Conservation (phyloP, 2,113 vertebrate species). For the Machaerirhynchus nigripectus region DNA sequence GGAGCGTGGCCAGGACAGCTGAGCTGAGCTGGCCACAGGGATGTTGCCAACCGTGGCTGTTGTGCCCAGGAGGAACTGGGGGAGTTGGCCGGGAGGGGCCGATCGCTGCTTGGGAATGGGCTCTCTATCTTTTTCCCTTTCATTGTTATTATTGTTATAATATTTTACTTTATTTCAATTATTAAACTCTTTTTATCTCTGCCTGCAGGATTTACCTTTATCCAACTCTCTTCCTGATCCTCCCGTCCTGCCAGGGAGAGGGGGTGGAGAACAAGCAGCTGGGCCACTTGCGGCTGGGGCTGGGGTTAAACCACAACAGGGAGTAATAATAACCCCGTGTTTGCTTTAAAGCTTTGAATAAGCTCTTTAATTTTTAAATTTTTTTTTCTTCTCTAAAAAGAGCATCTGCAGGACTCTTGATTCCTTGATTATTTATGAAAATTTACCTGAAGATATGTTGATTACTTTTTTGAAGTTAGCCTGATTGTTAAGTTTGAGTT, state of each 20-base stretch:
- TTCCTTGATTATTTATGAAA: background rate
- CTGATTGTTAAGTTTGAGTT: background rate
- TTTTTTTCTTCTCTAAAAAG: background rate
- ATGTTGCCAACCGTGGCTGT: background rate
- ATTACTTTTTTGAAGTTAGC: background rate
- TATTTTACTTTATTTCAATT: background rate
- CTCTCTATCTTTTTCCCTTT: background rate
- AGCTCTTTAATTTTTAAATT: background rate
- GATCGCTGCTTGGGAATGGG: fast-evolving
- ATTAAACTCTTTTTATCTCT: background rate
- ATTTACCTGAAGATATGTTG: background rate
- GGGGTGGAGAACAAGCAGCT: background rate
- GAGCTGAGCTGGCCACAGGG: background rate
- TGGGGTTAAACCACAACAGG: background rate
- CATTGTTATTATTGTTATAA: background rate
- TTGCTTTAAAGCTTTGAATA: background rate
- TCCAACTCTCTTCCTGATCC: background rate
- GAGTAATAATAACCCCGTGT: background rate
- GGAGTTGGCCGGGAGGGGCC: background rate
- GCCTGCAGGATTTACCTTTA: background rate
- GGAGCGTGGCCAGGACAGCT: background rate
- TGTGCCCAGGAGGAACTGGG: background rate
- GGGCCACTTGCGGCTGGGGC: background rate
- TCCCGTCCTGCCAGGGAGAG: background rate
- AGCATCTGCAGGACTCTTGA: background rate